A percentile compares a stretch with the other conserved stretches of the same genome.
Evolutionary conservation across 64 coral and sea anemone species (phyloP).

Genomic region (Montipora cactus): DNA sequence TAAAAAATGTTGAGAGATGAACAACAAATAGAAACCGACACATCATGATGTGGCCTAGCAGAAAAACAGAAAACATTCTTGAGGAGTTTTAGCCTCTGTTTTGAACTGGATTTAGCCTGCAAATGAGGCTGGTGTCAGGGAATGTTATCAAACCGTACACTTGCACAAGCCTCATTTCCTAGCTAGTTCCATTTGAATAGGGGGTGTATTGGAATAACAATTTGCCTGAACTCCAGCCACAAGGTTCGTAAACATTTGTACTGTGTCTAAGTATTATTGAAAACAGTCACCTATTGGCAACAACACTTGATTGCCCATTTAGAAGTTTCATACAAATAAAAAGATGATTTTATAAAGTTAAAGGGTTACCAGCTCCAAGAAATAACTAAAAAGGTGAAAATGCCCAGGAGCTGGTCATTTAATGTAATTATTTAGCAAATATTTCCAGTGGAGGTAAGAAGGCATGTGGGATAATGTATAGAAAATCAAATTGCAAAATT

Average conservation of each 20-base stretch:
- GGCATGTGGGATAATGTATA: neutral
- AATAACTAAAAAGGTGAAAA: too few species aligned
- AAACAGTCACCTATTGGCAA: neutral
- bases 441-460: too few species aligned
- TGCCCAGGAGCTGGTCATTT: too few species aligned
- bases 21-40: neutral
- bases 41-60: neutral
- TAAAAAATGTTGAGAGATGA: too few species aligned
- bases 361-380: too few species aligned
- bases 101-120: neutral
- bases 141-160: neutral
- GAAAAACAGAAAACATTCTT: neutral
- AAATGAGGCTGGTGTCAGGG: neutral
- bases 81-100: neutral
- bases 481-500: neutral
- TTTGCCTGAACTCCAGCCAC: neutral
- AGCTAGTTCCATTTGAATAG: neutral
- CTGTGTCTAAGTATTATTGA: neutral
- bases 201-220: neutral
- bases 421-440: too few species aligned
- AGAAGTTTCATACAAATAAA: neutral
- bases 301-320: neutral
- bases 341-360: too few species aligned
- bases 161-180: neutral
- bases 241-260: neutral